Conservation (phyloP, 2,797 vertebrate species). For the Sciaenops ocellatus region DNA sequence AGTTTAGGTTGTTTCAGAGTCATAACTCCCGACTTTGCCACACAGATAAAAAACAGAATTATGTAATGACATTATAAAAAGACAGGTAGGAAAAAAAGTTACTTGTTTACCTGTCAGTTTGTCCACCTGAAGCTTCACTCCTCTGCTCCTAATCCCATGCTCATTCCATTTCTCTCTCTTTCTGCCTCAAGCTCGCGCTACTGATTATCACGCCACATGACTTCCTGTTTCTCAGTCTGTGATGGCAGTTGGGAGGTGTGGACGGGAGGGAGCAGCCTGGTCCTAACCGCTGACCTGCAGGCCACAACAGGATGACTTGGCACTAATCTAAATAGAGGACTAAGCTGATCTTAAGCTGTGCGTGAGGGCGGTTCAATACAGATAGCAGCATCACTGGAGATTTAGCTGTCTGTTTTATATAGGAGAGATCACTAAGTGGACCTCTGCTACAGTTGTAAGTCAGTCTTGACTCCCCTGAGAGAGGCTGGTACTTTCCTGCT, state of each 20-base stretch:
- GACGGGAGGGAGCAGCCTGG: constrained; percentile 57
- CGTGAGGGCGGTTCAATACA: neutral
- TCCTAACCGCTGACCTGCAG: constrained; percentile 48
- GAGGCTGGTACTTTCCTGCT: constrained; percentile 46
- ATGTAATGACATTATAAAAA: neutral
- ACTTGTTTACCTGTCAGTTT: constrained; percentile 67
- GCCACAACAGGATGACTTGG: constrained; percentile 31
- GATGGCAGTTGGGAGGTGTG: constrained; percentile 62
- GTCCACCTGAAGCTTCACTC: constrained; percentile 50
- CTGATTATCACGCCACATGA: constrained; percentile 63
- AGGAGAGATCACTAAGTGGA: constrained; percentile 4
- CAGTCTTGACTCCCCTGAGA: constrained; percentile 2
- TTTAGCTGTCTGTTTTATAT: neutral
- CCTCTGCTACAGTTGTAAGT: neutral
- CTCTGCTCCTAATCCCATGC: constrained; percentile 52
- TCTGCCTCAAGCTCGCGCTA: constrained; percentile 40
- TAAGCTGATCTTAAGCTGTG: constrained; percentile 22
- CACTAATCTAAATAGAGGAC: constrained; percentile 33
- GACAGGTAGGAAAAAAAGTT: neutral
- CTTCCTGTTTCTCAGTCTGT: constrained; percentile 67
- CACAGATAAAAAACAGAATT: neutral
- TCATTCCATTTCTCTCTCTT: constrained; percentile 32
- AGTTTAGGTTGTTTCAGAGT: neutral
- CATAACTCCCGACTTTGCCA: neutral
- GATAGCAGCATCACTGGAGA: neutral